Evolutionary conservation across 1,140 invertebrate genomes (phyloP), one percentile per base, ranked within the genome.

Genomic region (Mizuhopecten yessoensis): DNA sequence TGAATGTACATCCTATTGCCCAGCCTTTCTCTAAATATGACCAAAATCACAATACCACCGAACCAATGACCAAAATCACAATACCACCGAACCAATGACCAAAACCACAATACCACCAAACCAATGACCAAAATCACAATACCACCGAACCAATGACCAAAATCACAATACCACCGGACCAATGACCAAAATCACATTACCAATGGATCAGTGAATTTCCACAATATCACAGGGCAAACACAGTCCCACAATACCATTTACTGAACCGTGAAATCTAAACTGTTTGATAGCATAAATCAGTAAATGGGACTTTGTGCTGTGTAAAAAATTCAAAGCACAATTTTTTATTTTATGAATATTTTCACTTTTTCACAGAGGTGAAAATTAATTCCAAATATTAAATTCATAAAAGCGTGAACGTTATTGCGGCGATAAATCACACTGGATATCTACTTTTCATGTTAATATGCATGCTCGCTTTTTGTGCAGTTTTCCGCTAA

Each of bases 401-500:
- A 75, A 75, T 75, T 75, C 23, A 75, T 75, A 75, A 75, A 57
- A 75, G 23, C 57, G 57, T 75, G 42, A 45, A 75, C 57, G 29
- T 29, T 75, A 75, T 75, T 75, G 57, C n/a, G 57, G 57, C n/a
- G 23, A 75, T 75, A 75, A 75, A 75, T 75, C 57, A 75, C 5
- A 29, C 5, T n/a, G n/a, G 57, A 75, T 75, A 75, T 75, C 57
- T 75, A 75, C 57, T 29, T 29, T 75, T 75, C 57, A 29, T 75
- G 23, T 75, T 75, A 75, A 75, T 75, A 75, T 75, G 57, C 57
- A 75, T 29, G 57, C 57, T 75, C 23, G 23, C 57, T 75, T 75
- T 75, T 75, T 75, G 57, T 75, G 57, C 57, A 75, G 57, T 75
- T 75, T 75, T 75, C 57, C 57, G 57, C 57, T 75, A 75, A 75